Base-by-base conservation (phyloP, 1,140 invertebrate species). In the Adoxophyes honmai region DNA sequence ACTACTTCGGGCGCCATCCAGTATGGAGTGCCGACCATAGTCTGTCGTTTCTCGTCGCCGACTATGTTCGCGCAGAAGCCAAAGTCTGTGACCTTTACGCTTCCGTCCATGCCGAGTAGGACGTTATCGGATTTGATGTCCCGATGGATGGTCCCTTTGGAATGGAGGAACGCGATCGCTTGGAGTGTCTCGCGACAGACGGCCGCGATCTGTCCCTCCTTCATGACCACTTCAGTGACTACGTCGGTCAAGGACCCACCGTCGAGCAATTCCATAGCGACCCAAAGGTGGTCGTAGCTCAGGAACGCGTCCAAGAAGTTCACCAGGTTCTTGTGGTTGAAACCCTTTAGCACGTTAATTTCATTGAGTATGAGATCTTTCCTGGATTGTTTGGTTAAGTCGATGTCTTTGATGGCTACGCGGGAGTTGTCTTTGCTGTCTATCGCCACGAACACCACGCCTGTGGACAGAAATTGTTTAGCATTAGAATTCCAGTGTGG, bases 111-210 rank as follows among this genome's bases (percentile, higher is more conserved):
- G 36, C 98, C 98, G 0, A 99, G 90, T 8, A 99, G 91, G 57
- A 99, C 95, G 84, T 99, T 99, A 80, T 99, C 98, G 21, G 96
- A 98, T 82, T 99, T 99, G 36, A 99, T 98, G 78, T 99, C 97
- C 62, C 96, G 92, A 75, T 97, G 96, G 66, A 97, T 96, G 16
- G 96, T 96, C n/a, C 95, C 95, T 78, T 95, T 96, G 13, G 93
- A 93, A 82, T 99, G 98, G 11, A 99, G 89, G 83, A 98, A 99
- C 65, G 94, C 94, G 33, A 99, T 93, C 0, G 97, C 98, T 86
- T 97, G 95, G 1, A 99, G 89, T 34, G 97, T 97, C 90, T 99
- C 97, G 55, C 94, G 92, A 70, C 95, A 97, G 1, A 99, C 97
- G 11, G 97, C 97, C 9, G 98, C 97, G 52, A 99, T 99, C 83